Base-by-base conservation (phyloP, 1,140 invertebrate genomes). In the Drosophila obscura region DNA sequence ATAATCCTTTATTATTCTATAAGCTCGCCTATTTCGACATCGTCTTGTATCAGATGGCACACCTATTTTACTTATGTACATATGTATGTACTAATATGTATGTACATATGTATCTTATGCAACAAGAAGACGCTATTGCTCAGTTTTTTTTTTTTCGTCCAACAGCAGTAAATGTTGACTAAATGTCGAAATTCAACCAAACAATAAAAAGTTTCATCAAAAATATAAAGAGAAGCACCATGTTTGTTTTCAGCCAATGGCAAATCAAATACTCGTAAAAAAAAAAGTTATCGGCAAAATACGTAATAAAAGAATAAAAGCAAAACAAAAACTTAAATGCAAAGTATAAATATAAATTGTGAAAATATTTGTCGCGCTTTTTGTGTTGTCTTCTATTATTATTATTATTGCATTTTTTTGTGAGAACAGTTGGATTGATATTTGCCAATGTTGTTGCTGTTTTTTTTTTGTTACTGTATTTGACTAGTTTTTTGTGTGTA, bases 351-450 rank as follows among this genome's bases (percentile, higher is more conserved):
- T 57, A 62, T 45, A 57, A 58, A 71, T 53, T 69, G 45, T 19
- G 26, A 64, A 48, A 77, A 77, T 71, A 64, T 76, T 67, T 77
- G 46, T 55, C 35, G 31, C 44, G 28, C 39, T 46, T 74, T 75
- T 68, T 76, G 26, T 62, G 52, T 35, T 58, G 4, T 28, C 43
- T 60, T 55, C n/a, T 52, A 67, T 67, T 60, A 28, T 73, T 16
- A 39, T 26, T 26, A 1, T 52, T 56, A 63, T 73, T 8, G 45
- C 16, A 22, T 46, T 24, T 31, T 61, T 63, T 22, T 57, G 44
- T 19, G 64, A 48, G 65, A 73, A 74, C 73, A 77, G 64, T 61
- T 82, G 78, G 71, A 80, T 71, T 83, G 60, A 63, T 57, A 73
- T 68, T 80, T 79, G 57, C 57, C 19, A 56, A 62, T 73, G 49